phyloP scores from a whole-genome alignment of 2,113 vertebrate species.

The Neogobius melanostomus region DNA sequence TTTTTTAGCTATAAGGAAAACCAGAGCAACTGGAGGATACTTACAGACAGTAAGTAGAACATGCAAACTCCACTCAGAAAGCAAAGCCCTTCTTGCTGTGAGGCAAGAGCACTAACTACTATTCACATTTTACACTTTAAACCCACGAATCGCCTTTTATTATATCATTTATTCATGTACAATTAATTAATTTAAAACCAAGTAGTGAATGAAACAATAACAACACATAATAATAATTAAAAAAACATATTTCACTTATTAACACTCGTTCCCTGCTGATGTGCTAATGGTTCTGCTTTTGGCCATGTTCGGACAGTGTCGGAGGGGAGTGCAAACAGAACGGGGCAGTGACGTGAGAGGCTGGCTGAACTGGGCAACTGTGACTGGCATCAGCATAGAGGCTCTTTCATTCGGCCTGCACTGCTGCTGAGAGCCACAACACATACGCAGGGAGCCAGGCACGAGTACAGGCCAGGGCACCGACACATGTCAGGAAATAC shows the following conservation, averaged over 20 bases:
- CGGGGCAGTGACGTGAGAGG: slow-evolving; percentile 61
- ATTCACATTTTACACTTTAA: neutral
- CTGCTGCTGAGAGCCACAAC: slow-evolving; percentile 59
- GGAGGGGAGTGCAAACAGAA: slow-evolving; percentile 72
- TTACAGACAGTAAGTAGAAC: too few species aligned
- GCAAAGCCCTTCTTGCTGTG: too few species aligned
- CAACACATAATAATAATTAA: too few species aligned
- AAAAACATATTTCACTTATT: neutral
- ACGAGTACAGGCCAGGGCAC: slow-evolving; percentile 64
- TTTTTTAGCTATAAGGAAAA: too few species aligned
- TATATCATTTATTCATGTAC: neutral
- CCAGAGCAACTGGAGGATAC: too few species aligned
- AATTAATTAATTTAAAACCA: neutral
- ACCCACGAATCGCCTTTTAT: neutral
- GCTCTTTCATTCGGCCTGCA: slow-evolving; percentile 68
- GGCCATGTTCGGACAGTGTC: slow-evolving; percentile 66
- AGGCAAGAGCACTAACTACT: neutral
- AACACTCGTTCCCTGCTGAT: slow-evolving; percentile 53
- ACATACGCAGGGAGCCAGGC: slow-evolving; percentile 56
- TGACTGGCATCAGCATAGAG: slow-evolving; percentile 72
- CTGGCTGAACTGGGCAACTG: slow-evolving; percentile 70
- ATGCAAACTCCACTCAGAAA: too few species aligned
- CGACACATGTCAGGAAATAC: slow-evolving; percentile 75
- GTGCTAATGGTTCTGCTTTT: slow-evolving; percentile 71
- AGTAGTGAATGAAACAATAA: too few species aligned